Conservation (phyloP, 2,888 invertebrate genomes). For the Trilocha varians region DNA sequence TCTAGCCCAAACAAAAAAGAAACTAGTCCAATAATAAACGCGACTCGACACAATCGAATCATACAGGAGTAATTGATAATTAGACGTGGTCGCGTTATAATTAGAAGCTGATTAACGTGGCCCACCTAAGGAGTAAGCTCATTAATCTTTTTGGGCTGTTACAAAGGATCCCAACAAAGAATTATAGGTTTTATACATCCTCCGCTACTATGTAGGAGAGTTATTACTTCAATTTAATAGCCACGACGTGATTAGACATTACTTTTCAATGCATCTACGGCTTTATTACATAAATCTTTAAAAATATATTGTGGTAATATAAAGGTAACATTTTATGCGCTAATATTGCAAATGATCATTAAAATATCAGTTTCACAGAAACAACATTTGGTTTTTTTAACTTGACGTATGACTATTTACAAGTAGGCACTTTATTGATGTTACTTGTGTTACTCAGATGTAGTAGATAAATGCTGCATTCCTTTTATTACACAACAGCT, state of each 20-base stretch:
- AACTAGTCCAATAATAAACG: slow-evolving; percentile 11
- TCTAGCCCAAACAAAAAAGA: not conserved
- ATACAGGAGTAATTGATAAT: slow-evolving; percentile 37
- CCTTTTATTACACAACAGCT: no score
- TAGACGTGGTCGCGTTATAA: slow-evolving; percentile 36
- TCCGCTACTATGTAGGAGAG: slow-evolving; percentile 58
- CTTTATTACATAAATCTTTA: slow-evolving; percentile 57
- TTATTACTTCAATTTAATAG: slow-evolving; percentile 68
- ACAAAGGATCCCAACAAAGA: slow-evolving; percentile 63
- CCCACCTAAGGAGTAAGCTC: slow-evolving; percentile 63
- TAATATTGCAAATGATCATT: slow-evolving; percentile 35
- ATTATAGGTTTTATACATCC: slow-evolving; percentile 58
- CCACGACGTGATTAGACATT: slow-evolving; percentile 60
- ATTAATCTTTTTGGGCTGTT: slow-evolving; percentile 59
- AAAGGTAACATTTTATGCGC: slow-evolving; percentile 36
- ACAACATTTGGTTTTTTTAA: not conserved
- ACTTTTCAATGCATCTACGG: slow-evolving; percentile 43
- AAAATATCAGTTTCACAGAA: slow-evolving; percentile 16
- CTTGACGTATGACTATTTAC: not conserved
- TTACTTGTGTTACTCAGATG: no score
- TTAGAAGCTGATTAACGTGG: slow-evolving; percentile 55
- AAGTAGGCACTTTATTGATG: no score
- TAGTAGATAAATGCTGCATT: no score
- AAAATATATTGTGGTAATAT: slow-evolving; percentile 32
- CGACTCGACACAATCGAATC: slow-evolving; percentile 20